These are phyloP conservation scores for Oceanites oceanicus DNA, from an alignment of 2,113 vertebrate species.

Conservation along the genomic window DNA sequence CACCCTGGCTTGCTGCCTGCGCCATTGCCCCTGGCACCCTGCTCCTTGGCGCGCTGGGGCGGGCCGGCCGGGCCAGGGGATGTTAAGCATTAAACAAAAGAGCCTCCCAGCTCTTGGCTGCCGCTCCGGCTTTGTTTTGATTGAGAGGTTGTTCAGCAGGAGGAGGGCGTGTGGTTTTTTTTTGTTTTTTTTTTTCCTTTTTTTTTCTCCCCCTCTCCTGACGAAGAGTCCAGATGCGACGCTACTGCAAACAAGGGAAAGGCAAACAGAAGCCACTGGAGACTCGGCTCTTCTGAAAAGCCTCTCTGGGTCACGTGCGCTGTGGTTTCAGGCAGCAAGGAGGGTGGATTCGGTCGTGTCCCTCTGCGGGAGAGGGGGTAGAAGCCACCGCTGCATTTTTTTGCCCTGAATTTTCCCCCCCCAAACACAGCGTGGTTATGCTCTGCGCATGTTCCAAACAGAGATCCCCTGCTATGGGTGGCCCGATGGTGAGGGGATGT, in stretches of 20 bases:
- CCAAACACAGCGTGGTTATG: background rate
- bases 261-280: constrained; percentile 32
- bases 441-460: rapidly evolving
- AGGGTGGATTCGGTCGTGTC: background rate
- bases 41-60: background rate
- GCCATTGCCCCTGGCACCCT: background rate
- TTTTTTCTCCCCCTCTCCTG: background rate
- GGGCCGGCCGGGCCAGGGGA: background rate
- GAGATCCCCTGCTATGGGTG: background rate
- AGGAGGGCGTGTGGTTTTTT: background rate
- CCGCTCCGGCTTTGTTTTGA: constrained; percentile 63
- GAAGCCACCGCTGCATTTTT: background rate
- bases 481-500: rapidly evolving
- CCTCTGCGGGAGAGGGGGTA: background rate
- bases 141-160: constrained; percentile 56
- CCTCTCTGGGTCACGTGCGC: background rate
- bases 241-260: constrained; percentile 4
- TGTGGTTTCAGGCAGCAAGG: background rate
- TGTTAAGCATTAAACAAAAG: constrained; percentile 59
- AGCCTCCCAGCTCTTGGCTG: constrained; percentile 53
- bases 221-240: constrained; percentile 32
- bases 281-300: background rate
- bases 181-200: background rate
- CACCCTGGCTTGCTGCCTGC: background rate
- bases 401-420: background rate